Percentiles rank a stretch among this genome's conserved stretches.
Conservation (phyloP, 1,140 invertebrate species). For the Hesperophylax magnus region DNA sequence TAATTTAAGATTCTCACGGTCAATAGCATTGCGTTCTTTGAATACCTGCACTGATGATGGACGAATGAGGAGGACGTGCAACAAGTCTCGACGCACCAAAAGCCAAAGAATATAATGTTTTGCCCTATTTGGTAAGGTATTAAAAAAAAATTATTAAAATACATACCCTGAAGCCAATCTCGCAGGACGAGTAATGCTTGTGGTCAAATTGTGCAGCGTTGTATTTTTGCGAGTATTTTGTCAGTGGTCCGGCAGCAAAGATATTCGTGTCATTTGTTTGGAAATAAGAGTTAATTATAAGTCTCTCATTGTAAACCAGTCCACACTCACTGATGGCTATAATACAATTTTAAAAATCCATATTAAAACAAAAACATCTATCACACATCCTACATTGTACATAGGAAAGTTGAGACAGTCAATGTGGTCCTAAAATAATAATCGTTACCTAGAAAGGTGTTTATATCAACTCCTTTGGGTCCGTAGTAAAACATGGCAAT, state of each 20-base stretch:
- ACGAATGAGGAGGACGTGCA: no score
- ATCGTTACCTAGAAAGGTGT: conserved; percentile 68
- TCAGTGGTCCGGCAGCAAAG: conserved; percentile 78
- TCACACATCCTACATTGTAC: no score
- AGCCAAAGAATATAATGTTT: no score
- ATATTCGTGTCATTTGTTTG: conserved; percentile 80
- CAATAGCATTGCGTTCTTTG: no score
- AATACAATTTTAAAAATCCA: conserved; percentile 47
- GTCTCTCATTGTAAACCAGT: conserved; percentile 78
- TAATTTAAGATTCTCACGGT: no score
- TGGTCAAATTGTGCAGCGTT: conserved; percentile 67
- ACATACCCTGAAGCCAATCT: conserved; percentile 71
- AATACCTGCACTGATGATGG: no score
- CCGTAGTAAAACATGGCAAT: conserved; percentile 71
- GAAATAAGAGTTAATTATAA: conserved; percentile 78
- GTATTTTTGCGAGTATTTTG: conserved; percentile 73
- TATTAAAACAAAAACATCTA: no score
- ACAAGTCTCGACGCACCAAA: no score
- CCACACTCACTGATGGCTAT: conserved; percentile 78
- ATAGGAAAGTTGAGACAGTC: no score
- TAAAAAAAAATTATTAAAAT: background rate
- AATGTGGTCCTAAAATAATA: background rate
- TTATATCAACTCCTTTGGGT: conserved; percentile 64
- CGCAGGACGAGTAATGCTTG: conserved; percentile 70
- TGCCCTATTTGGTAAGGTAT: no score